These are phyloP conservation scores for Mastigias papua DNA, from an alignment of 30 jellyfish, hydroid and myxozoan genomes.

Conservation along the genomic window DNA sequence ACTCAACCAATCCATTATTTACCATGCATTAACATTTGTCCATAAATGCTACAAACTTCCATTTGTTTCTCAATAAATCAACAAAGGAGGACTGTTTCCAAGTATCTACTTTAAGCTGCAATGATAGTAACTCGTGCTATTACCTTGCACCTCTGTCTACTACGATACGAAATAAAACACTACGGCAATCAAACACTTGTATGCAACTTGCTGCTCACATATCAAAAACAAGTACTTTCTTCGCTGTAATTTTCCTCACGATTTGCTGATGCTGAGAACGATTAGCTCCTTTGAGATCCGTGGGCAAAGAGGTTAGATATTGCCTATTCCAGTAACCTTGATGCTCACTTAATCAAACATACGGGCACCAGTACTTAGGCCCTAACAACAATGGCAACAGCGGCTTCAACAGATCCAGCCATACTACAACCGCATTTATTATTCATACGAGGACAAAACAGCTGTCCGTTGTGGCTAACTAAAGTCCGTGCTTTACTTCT, in stretches of 20 bases:
- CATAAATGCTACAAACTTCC: neutral
- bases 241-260: too few relatives aligned
- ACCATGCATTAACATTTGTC: too few relatives aligned
- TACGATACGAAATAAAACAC: too few relatives aligned
- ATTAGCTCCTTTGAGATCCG: neutral
- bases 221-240: too few relatives aligned
- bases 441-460: neutral
- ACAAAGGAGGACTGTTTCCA: too few relatives aligned
- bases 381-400: neutral
- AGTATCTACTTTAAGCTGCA: too few relatives aligned
- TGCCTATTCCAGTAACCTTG: neutral
- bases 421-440: neutral
- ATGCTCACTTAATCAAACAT: constrained; percentile 4
- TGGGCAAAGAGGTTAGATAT: neutral
- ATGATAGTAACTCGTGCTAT: too few relatives aligned
- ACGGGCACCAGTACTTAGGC: neutral
- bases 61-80: neutral
- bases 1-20: neutral
- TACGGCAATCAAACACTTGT: too few relatives aligned
- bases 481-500: neutral
- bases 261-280: too few relatives aligned
- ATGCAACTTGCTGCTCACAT: too few relatives aligned
- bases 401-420: neutral
- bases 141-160: too few relatives aligned
- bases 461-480: neutral